Evolutionary conservation across 1,140 invertebrate species (phyloP).

Genomic region (Drosophila mauritiana): DNA sequence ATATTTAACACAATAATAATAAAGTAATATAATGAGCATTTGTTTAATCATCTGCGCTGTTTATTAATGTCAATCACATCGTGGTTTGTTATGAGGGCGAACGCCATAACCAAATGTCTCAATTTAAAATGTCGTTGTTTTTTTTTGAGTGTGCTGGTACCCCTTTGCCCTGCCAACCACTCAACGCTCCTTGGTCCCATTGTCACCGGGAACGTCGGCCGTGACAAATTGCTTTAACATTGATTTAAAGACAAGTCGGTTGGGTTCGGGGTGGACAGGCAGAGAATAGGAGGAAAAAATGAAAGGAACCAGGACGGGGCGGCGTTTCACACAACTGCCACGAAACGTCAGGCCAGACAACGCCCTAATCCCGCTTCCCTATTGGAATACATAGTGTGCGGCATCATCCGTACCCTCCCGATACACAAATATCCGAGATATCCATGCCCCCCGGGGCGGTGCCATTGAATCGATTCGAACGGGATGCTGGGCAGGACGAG

Average conservation of each 20-base stretch:
- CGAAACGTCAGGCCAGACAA: conserved; percentile 77
- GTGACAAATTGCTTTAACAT: conserved; percentile 81
- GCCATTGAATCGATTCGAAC: conserved; percentile 69
- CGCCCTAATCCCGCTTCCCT: conserved; percentile 64
- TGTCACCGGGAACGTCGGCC: conserved; percentile 65
- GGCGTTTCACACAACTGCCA: conserved; percentile 78
- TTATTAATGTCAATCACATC: conserved; percentile 2
- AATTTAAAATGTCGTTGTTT: not conserved
- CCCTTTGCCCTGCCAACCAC: conserved; percentile 48
- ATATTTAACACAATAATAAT: too few species aligned
- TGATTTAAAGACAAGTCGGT: conserved; percentile 75
- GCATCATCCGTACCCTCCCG: not conserved
- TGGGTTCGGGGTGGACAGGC: not conserved
- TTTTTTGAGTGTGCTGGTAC: conserved; percentile 35
- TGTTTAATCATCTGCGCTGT: not conserved
- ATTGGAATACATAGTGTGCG: conserved; percentile 5
- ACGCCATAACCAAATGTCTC: not conserved
- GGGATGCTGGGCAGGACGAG: conserved; percentile 16
- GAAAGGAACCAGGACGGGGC: conserved; percentile 13
- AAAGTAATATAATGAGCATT: too few species aligned
- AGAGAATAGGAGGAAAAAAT: conserved; percentile 22
- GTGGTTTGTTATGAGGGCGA: not conserved
- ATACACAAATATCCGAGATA: conserved; percentile 8
- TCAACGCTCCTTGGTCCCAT: conserved; percentile 56
- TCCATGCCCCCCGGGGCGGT: conserved; percentile 37